Base-by-base conservation (phyloP, 2,888 invertebrate species). In the Miltochrista miniata region DNA sequence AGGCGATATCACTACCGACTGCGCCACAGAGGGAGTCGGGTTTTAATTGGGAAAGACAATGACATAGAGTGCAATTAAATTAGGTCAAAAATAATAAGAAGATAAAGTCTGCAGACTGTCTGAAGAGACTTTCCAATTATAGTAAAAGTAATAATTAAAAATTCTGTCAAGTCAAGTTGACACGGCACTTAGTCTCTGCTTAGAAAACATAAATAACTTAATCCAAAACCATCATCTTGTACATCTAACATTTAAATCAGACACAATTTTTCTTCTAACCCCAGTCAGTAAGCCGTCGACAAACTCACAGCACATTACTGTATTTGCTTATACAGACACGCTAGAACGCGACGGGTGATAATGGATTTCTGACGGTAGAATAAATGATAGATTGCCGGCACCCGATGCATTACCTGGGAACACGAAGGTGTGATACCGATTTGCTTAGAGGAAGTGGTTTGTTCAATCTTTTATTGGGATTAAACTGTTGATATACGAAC, bases 341-440 rank as follows among this genome's bases (percentile, higher is more conserved):
- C 43, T 48, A 61, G 60, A 54, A 10, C 37, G 54, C 68, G 64
- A 54, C 63, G 65, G 54, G 56, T 57, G 59, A 78, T 87, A 87
- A 87, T 87, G 87, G 86, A 82, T 83, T 86, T 79, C 75, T 84
- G 87, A 86, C 87, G 80, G 86, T 75, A 75, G 79, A 79, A 80
- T 85, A 85, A 84, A 85, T 87, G 88, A 87, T 87, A 79, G 83
- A 88, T 87, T 79, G 73, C 63, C 69, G 59, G 50, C 64, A 56
- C 55, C 50, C 74, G 68, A 79, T 83, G 84, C 81, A 83, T 84
- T 85, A 85, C 83, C 81, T 77, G 76, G 39, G 73, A 68, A 72
- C 74, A 67, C 45, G 64, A 47, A 46, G 55, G 40, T 52, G 50
- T 33, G 48, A 43, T 65, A 43, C 43, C 51, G 56, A 59, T 51